Evolutionary conservation across 2,797 vertebrate genomes (phyloP).

Genomic region (Poeciliopsis presidionis): DNA sequence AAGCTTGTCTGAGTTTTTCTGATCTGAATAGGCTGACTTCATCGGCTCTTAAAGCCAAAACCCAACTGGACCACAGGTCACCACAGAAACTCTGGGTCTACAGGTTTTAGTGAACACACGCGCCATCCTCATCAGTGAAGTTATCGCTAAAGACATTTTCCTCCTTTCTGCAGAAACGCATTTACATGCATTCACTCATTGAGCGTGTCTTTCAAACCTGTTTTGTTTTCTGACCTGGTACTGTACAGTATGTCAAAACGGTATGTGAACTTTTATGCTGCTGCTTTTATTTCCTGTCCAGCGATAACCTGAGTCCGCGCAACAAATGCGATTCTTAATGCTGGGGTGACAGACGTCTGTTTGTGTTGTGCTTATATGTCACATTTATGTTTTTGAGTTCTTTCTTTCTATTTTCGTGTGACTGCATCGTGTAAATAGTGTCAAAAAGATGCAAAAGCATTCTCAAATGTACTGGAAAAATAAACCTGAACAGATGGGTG

Average conservation of each 20-base stretch:
- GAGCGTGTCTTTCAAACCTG: slow-evolving; percentile 63
- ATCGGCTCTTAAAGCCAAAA: slow-evolving; percentile 39
- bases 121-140: slow-evolving; percentile 60
- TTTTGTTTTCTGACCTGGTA: slow-evolving; percentile 67
- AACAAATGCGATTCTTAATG: slow-evolving; percentile 46
- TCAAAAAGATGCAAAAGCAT: slow-evolving; percentile 68
- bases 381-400: slow-evolving; percentile 51
- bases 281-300: slow-evolving; percentile 34
- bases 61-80: slow-evolving; percentile 20
- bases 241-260: slow-evolving; percentile 60
- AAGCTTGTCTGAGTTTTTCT: slow-evolving; percentile 14
- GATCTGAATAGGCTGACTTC: slow-evolving; percentile 28
- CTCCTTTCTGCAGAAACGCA: slow-evolving; percentile 38
- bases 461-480: slow-evolving; percentile 75
- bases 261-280: slow-evolving; percentile 52
- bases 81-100: slow-evolving; percentile 24
- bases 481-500: slow-evolving; percentile 63
- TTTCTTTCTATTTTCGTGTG: slow-evolving; percentile 58
- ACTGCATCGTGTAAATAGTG: slow-evolving; percentile 77
- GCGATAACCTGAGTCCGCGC: slow-evolving; percentile 47
- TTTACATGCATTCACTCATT: slow-evolving; percentile 67
- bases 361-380: slow-evolving; percentile 63
- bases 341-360: slow-evolving; percentile 60
- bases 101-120: slow-evolving; percentile 38
- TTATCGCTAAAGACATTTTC: slow-evolving; percentile 46